Percentiles rank a stretch among this genome's conserved stretches.
Conservation (phyloP, 1,140 invertebrate genomes). For the Bathynomus jamesi region DNA sequence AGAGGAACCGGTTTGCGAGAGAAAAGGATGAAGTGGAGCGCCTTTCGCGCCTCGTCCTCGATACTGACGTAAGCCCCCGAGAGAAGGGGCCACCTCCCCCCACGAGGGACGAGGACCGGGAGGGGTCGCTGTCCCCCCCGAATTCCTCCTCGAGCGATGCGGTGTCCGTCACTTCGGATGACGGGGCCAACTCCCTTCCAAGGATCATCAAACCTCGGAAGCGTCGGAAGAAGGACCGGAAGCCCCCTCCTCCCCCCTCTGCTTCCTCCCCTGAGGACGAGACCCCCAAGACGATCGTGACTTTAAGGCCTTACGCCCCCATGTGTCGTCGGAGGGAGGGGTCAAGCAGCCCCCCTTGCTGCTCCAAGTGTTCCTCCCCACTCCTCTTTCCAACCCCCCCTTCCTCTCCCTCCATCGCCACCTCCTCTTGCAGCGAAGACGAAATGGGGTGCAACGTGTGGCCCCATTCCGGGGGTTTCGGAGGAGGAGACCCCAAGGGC, state of each 20-base stretch:
- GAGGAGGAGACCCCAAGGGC: neutral
- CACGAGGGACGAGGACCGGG: neutral
- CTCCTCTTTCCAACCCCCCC: neutral
- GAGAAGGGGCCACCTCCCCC: neutral
- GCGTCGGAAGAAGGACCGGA: conserved; percentile 75
- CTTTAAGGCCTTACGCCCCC: too few relatives aligned
- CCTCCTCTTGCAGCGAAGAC: neutral
- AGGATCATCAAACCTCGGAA: conserved; percentile 79
- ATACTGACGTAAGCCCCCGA: neutral
- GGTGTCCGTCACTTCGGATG: neutral
- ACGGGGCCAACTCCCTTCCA: conserved; percentile 47
- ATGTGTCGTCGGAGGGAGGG: too few relatives aligned
- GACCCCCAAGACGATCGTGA: too few relatives aligned
- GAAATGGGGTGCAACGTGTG: neutral
- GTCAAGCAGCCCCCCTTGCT: neutral
- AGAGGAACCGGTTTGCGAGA: neutral
- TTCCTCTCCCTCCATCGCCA: neutral
- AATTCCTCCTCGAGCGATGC: neutral
- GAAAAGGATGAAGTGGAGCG: neutral
- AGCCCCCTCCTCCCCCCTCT: conserved; percentile 44
- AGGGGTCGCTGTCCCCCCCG: neutral
- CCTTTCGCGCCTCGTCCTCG: neutral
- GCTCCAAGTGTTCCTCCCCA: neutral
- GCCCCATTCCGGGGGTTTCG: neutral
- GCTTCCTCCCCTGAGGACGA: neutral